phyloP scores from a whole-genome alignment of 1,140 invertebrate species.

The Drosophila repletoides region DNA sequence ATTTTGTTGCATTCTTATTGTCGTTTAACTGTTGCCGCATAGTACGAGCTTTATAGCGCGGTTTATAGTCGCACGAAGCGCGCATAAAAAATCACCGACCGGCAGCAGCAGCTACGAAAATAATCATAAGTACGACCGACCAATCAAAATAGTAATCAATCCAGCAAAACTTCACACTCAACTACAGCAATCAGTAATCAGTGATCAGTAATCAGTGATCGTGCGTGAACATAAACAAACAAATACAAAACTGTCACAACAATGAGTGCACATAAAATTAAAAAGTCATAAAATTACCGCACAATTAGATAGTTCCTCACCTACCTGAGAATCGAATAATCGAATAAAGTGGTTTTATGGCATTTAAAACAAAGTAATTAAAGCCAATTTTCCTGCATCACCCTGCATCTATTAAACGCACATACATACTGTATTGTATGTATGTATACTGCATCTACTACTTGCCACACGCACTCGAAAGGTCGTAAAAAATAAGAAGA shows the following conservation, averaged over 20 bases:
- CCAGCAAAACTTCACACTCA: constrained; percentile 22
- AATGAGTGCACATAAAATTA: constrained; percentile 68
- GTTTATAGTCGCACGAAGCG: constrained; percentile 47
- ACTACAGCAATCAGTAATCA: constrained; percentile 18
- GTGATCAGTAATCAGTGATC: constrained; percentile 1
- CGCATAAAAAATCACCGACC: constrained; percentile 28
- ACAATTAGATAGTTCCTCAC: constrained; percentile 41
- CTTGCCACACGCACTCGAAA: constrained; percentile 40
- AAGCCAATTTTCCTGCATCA: constrained; percentile 48
- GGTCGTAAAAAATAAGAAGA: constrained; percentile 22
- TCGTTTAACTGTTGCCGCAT: constrained; percentile 73
- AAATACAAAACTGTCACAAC: constrained; percentile 33
- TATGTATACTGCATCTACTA: constrained; percentile 1
- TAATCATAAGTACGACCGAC: constrained; percentile 24
- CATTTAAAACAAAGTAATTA: constrained; percentile 79
- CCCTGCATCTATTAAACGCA: not conserved
- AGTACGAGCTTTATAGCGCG: constrained; percentile 62
- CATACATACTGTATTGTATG: too few species aligned
- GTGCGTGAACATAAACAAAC: constrained; percentile 33
- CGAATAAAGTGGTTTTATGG: constrained; percentile 50
- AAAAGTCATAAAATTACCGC: constrained; percentile 74
- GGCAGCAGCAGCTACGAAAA: constrained; percentile 21
- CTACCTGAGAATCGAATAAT: constrained; percentile 21
- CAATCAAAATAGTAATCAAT: constrained; percentile 32
- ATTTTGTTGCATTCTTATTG: constrained; percentile 74